A percentile compares a stretch with the other conserved stretches of the same genome.
phyloP scores from a whole-genome alignment of 2,113 vertebrate species.

The Pristiophorus japonicus region DNA sequence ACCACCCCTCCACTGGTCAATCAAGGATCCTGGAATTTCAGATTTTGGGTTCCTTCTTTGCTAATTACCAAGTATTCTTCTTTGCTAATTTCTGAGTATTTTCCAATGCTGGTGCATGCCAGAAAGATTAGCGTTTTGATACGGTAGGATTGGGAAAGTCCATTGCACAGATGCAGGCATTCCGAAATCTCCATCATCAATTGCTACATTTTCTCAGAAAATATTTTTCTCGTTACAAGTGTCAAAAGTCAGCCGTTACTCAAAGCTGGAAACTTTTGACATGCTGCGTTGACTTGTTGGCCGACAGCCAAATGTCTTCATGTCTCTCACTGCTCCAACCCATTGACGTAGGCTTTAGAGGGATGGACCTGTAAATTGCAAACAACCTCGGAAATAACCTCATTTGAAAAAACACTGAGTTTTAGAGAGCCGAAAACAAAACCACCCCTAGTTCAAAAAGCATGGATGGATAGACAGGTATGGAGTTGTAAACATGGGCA shows the following conservation, averaged over 20 bases:
- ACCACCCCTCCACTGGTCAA: background rate
- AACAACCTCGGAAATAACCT: background rate
- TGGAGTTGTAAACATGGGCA: background rate
- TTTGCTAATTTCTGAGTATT: background rate
- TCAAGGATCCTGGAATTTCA: background rate
- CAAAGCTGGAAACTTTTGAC: background rate
- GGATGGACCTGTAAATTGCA: background rate
- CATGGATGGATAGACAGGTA: background rate
- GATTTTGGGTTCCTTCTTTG: no score
- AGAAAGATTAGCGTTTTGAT: background rate
- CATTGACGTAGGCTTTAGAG: background rate
- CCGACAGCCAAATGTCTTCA: background rate
- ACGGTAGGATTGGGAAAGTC: background rate
- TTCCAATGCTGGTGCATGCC: background rate
- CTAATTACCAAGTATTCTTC: background rate
- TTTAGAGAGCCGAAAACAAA: background rate
- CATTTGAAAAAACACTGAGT: background rate
- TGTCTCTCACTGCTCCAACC: background rate
- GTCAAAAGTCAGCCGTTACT: background rate
- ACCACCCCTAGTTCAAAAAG: background rate
- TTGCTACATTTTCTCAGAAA: background rate
- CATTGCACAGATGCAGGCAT: background rate
- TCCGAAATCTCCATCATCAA: background rate
- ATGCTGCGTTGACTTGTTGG: background rate
- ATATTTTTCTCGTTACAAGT: background rate